Evolutionary conservation across 2,888 invertebrate species (phyloP).

Genomic region (Pyrrhia umbra): DNA sequence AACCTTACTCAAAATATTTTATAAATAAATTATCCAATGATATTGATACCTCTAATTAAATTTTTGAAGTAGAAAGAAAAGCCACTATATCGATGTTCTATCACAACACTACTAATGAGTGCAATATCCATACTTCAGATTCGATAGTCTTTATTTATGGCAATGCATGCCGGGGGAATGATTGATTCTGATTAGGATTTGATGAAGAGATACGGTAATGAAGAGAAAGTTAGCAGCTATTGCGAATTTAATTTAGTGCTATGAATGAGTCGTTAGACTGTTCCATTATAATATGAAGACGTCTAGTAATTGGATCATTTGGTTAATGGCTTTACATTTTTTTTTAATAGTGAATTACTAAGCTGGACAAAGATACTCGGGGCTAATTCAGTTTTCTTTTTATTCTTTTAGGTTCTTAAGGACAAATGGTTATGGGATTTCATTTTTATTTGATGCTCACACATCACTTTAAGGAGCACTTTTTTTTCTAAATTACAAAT

Average conservation of each 20-base stretch:
- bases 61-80: no score
- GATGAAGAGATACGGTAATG: constrained; percentile 64
- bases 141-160: constrained; percentile 18
- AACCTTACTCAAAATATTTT: no score
- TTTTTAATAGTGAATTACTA: constrained; percentile 30
- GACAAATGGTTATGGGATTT: not conserved
- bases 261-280: constrained; percentile 46
- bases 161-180: constrained; percentile 50
- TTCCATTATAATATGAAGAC: constrained; percentile 40
- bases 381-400: constrained; percentile 31
- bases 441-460: no score
- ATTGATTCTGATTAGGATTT: constrained; percentile 70
- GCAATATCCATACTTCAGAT: constrained; percentile 14
- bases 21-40: no score
- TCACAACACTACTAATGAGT: constrained; percentile 12
- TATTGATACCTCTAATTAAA: no score
- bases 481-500: no score
- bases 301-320: constrained; percentile 53
- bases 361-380: constrained; percentile 16
- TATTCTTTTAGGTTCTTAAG: constrained; percentile 10
- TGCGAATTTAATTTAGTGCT: constrained; percentile 50
- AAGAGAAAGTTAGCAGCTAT: constrained; percentile 59
- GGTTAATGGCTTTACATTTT: constrained; percentile 33
- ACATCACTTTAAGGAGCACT: no score
- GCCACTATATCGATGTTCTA: no score